Evolutionary conservation across 2,888 invertebrate species (phyloP).

Genomic region (Nipponacmea schrenckii): DNA sequence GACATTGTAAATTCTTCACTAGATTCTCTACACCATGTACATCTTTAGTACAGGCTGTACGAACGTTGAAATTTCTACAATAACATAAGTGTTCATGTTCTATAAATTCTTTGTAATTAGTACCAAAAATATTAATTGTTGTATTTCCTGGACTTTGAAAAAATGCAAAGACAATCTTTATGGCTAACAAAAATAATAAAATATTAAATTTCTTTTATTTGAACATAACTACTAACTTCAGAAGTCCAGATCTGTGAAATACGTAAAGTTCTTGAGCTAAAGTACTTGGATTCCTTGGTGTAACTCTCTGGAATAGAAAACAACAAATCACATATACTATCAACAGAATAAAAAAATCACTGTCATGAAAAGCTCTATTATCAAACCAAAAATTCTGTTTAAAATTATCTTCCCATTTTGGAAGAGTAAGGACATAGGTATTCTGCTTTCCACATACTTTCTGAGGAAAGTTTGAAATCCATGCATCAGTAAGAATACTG

Average conservation of each 20-base stretch:
- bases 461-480: too few relatives aligned
- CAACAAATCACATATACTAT: background rate
- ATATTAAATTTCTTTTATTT: background rate
- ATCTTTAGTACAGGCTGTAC: conserved; percentile 52
- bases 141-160: background rate
- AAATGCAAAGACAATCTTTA: too few relatives aligned
- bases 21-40: conserved; percentile 51
- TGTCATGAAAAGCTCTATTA: too few relatives aligned
- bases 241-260: conserved; percentile 65
- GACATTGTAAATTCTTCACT: conserved; percentile 53
- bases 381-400: too few relatives aligned
- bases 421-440: too few relatives aligned
- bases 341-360: too few relatives aligned
- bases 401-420: too few relatives aligned
- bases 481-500: background rate
- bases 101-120: background rate
- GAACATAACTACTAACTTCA: conserved; percentile 52
- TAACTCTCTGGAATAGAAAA: conserved; percentile 58
- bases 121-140: too few relatives aligned
- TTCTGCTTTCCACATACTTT: too few relatives aligned
- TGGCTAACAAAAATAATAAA: background rate
- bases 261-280: conserved; percentile 67
- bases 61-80: conserved; percentile 59
- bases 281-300: conserved; percentile 63
- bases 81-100: background rate